Base-by-base conservation (phyloP, 92 coral and sea anemone genomes). In the Pocillopora grandis region DNA sequence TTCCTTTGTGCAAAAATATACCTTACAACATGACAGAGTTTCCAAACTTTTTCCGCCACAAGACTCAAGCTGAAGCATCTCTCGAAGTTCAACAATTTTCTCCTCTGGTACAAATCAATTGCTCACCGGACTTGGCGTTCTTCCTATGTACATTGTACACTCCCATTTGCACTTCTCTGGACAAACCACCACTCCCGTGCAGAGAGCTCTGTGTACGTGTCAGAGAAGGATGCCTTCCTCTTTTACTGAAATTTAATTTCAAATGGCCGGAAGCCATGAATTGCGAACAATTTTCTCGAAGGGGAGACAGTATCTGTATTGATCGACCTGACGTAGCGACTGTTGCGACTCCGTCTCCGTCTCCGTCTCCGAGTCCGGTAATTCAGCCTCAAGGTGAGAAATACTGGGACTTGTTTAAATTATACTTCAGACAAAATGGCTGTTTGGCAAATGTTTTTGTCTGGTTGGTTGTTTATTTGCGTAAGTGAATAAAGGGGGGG, bases 141-240 rank as follows among this genome's bases (percentile, higher is more conserved):
- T 89, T 89, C 67, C 86, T 85, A 21, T 89, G 92, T 27, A 79
- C 92, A 56, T 77, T 89, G 14, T 89, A 89, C 48, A 61, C 85
- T 3, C 92, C 92, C 1, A 37, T 33, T 52, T 89, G 92, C 69
- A 16, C 75, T 9, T 13, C 18, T 18, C 73, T 55, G 8, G 33
- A 65, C 12, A 9, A 0, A 2, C 63, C 80, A 5, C 62, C 49
- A 2, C 82, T 59, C 19, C 89, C 92, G 1, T 89, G 92, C 70
- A 78, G 83, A 12, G 73, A 61, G 57, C 89, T 89, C 20, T 89
- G 92, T 27, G 58, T 60, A 1, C 86, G 76, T 57, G 86, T 84
- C 12, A 80, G 52, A 52, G 10, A 2, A 19, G 92, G 87, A 1
- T 89, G 92, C 58, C 59, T 10, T 19, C 78, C 81, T 58, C 7